Base-by-base conservation (phyloP, 2,797 vertebrate species). In the Chromis chromis region DNA sequence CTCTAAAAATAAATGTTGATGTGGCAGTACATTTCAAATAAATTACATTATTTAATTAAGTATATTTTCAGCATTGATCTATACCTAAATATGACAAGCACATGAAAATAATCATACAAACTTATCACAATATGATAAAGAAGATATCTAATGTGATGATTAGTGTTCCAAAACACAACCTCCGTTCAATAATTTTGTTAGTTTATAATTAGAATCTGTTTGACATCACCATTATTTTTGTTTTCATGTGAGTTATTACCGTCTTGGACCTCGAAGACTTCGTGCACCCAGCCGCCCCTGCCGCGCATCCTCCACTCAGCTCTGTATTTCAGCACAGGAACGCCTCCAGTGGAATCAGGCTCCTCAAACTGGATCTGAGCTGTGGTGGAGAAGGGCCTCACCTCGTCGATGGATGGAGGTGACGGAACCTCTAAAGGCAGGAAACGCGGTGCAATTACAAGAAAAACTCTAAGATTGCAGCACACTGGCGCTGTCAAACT, bases 311-410 rank as follows among this genome's bases (percentile, higher is more conserved):
- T 96, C 98, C 98, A 99, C 77, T 98, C 95, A 0, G 94, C 96
- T 83, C 91, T 95, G 93, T 98, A 99, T 59, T 88, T 96, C 76
- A 98, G 95, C 74, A 99, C 94, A 53, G 97, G 96, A 66, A 99
- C 98, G 0, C 98, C 98, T 0, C 98, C 98, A 0, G 92, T 96
- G 71, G 97, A 96, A 68, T 98, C 98, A 0, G 98, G 98, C 84
- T 98, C 97, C 19, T 95, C 95, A 7, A 99, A 97, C 76, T 94
- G 92, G 84, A 99, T 93, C 87, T 94, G 94, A 10, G 96, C 98
- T 0, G 97, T 96, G 84, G 96, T 98, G 65, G 98, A 98, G 76
- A 98, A 99, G 0, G 97, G 95, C 52, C 95, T 96, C 86, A 98
- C 96, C 82, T 94, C 92, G 55, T 92, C 91, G 46, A 99, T 94